Evolutionary conservation across 2,888 invertebrate genomes (phyloP), one percentile per base, ranked within the genome.

Genomic region (Temnothorax unifasciatus): DNA sequence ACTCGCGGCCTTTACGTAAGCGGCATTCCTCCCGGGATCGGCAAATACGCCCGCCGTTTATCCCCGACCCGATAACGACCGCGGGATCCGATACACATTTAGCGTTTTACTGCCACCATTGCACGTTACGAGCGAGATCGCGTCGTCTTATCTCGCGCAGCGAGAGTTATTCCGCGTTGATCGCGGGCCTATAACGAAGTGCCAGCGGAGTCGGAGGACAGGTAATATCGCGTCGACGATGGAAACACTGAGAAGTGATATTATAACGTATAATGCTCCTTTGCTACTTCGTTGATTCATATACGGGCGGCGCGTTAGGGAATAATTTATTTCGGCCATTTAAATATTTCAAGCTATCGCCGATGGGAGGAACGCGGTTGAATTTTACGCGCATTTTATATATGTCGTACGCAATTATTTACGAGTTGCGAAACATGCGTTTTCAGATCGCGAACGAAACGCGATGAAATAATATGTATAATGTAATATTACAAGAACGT

Each of bases 301-400:
- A 50, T 41, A 79, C 2, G 25, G 11, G 38, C 38, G 63, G 34
- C 21, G 34, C 25, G 29, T 73, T 71, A 29, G 34, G 13, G 25
- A 59, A 81, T 81, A 71, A 73, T 81, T 50, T 59, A 81, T 57
- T 47, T 9, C 47, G 4, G 4, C 25, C 18, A 81, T 73, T 59
- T 73, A 50, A 71, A 73, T 73, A 59, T 73, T 73, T 71, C 73
- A 25, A 21, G 21, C n/a, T n/a, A 15, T 34, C 57, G n/a, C 57
- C 54, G 54, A 34, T 6, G 44, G 54, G 34, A 34, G 21, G 21
- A 44, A 13, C 38, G 34, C 54, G 41, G 44, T 68, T 29, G 59
- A 73, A 61, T 81, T 71, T 81, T 79, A 71, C 18, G 57, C 18
- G 44, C 29, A 8, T 79, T 79, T 79, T 71, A 71, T 52, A 71